Evolutionary conservation across 1,140 invertebrate genomes (phyloP).

Genomic region (Eulimnadia texana): DNA sequence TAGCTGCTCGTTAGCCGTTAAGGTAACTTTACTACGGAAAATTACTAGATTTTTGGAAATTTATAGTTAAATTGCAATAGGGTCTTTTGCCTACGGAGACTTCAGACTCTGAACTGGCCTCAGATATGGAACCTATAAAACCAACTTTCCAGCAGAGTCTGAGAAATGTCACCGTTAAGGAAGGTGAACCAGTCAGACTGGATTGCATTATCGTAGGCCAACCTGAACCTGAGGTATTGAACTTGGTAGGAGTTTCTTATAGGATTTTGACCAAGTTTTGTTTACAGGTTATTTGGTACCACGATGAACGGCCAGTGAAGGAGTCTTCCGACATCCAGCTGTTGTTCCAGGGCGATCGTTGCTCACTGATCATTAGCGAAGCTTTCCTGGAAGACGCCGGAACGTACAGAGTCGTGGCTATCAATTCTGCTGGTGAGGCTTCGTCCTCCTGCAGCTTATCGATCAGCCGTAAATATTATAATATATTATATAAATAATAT

Average conservation of each 20-base stretch:
- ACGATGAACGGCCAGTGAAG: conserved; percentile 64
- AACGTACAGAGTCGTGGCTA: conserved; percentile 61
- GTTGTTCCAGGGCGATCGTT: conserved; percentile 63
- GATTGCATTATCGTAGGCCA: conserved; percentile 70
- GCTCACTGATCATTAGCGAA: conserved; percentile 59
- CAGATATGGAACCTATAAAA: conserved; percentile 51
- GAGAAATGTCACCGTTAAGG: conserved; percentile 47
- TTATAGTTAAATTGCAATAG: no score
- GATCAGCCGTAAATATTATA: conserved; percentile 26
- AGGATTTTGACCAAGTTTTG: conserved; percentile 2
- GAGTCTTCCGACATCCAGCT: conserved; percentile 67
- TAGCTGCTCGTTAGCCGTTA: conserved; percentile 49
- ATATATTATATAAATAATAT: no score
- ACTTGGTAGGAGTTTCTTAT: no score
- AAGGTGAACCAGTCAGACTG: conserved; percentile 51
- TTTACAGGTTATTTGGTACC: conserved; percentile 64
- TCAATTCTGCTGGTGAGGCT: conserved; percentile 62
- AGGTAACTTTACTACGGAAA: conserved; percentile 25
- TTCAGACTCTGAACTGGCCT: conserved; percentile 52
- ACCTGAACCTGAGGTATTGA: conserved; percentile 58
- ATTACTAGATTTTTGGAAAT: background rate
- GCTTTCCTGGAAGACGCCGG: conserved; percentile 59
- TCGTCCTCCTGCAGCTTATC: conserved; percentile 52
- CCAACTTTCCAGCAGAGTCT: conserved; percentile 56
- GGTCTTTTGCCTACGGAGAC: conserved; percentile 50